Evolutionary conservation across 1,140 invertebrate species (phyloP).

Genomic region (Zaprionus africanus): DNA sequence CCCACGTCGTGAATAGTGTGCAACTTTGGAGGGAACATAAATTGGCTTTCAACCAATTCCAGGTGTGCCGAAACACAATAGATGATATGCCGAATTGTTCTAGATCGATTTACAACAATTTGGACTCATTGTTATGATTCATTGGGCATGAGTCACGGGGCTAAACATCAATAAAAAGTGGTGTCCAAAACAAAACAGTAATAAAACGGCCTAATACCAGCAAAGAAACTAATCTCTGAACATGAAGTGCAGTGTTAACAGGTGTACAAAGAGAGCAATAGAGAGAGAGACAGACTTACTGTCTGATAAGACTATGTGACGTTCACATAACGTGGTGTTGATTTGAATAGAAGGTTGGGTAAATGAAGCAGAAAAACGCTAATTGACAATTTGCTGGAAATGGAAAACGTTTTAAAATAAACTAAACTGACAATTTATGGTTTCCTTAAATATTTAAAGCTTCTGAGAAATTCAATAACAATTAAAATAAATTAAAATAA

Average conservation of each 20-base stretch:
- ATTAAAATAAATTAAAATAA: no score
- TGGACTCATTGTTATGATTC: slow-evolving; percentile 27
- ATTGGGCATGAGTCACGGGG: slow-evolving; percentile 49
- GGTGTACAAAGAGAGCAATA: slow-evolving; percentile 1
- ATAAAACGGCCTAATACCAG: slow-evolving; percentile 5
- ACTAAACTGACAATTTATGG: not conserved
- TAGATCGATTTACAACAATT: not conserved
- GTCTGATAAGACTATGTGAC: slow-evolving; percentile 26
- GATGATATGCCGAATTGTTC: not conserved
- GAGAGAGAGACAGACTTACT: not conserved
- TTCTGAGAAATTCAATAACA: not conserved
- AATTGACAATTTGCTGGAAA: not conserved
- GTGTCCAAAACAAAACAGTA: slow-evolving; percentile 1
- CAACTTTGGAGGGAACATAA: not conserved
- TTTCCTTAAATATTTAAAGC: not conserved
- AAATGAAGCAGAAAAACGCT: not conserved
- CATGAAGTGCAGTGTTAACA: slow-evolving; percentile 7
- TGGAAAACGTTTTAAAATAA: not conserved
- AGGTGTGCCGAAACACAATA: not conserved
- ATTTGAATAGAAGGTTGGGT: not conserved
- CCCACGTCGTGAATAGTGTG: not conserved
- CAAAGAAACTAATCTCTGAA: slow-evolving; percentile 5
- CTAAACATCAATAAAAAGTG: slow-evolving; percentile 19
- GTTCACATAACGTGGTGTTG: not conserved
- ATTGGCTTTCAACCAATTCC: not conserved